Conservation (phyloP, 2,797 vertebrate species). For the Balearica regulorum region DNA sequence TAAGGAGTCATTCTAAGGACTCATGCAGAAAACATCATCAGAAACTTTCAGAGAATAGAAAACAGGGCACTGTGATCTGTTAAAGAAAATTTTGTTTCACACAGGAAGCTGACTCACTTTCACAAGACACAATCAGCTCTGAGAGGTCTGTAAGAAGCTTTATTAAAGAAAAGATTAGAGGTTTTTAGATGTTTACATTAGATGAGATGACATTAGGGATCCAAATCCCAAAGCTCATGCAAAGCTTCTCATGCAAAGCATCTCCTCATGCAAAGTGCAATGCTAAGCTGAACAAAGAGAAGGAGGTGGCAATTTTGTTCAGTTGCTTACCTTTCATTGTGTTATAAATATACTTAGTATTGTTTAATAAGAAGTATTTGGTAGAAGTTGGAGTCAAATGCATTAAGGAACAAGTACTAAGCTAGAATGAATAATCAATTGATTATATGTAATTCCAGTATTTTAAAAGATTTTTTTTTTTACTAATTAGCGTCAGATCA, state of each 20-base stretch:
- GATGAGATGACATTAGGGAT: slow-evolving; percentile 13
- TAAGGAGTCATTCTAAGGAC: neutral
- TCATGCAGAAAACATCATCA: neutral
- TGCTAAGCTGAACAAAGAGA: neutral
- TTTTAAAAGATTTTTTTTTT: slow-evolving; percentile 52
- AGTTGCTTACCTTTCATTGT: neutral
- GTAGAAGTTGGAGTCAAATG: neutral
- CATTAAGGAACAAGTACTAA: neutral
- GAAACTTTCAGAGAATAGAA: slow-evolving; percentile 11
- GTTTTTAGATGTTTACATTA: slow-evolving; percentile 49
- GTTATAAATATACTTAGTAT: neutral
- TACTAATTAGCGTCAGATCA: slow-evolving; percentile 65
- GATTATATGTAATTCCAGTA: slow-evolving; percentile 59
- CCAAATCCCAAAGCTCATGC: slow-evolving; percentile 32
- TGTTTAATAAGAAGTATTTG: neutral
- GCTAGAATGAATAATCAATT: slow-evolving; percentile 43
- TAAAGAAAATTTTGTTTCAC: slow-evolving; percentile 34
- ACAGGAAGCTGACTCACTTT: slow-evolving; percentile 33
- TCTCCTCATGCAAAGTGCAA: neutral
- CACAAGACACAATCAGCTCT: neutral
- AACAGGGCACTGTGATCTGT: neutral
- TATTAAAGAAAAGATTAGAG: slow-evolving; percentile 50
- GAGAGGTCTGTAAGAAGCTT: slow-evolving; percentile 30
- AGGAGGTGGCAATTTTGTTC: neutral
- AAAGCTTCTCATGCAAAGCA: slow-evolving; percentile 38